Percentiles rank a stretch among this genome's conserved stretches.
These are phyloP conservation scores for Apodemus agrarius DNA, from an alignment of 2,797 vertebrate genomes.

Conservation along the genomic window DNA sequence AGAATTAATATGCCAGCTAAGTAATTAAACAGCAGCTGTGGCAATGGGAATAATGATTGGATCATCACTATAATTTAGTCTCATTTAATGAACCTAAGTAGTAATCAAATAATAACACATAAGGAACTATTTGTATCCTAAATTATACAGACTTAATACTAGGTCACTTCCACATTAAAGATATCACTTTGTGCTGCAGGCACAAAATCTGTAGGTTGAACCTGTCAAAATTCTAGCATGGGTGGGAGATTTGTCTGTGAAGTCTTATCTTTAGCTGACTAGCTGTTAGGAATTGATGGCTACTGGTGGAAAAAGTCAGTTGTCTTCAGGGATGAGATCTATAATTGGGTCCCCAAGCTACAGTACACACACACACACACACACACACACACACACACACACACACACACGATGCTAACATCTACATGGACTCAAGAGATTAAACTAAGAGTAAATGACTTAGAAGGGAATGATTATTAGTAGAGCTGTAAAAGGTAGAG, in stretches of 20 bases:
- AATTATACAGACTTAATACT: not conserved
- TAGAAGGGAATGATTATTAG: not conserved
- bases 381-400: no score
- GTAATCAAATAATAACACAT: constrained; percentile 58
- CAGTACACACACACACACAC: not conserved
- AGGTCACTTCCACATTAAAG: not conserved
- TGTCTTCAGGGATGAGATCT: not conserved
- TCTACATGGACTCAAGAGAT: not conserved
- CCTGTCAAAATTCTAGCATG: not conserved
- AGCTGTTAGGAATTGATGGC: not conserved
- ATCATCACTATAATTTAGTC: constrained; percentile 60
- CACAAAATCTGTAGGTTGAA: not conserved
- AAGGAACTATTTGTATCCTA: constrained; percentile 12
- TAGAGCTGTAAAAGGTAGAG: not conserved
- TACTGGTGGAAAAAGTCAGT: not conserved
- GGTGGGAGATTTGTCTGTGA: not conserved
- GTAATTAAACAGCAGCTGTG: constrained; percentile 49
- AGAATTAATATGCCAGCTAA: constrained; percentile 16
- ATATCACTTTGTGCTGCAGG: not conserved
- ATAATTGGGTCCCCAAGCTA: not conserved
- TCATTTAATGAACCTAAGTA: constrained; percentile 50
- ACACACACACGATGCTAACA: no score
- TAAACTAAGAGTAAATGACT: not conserved
- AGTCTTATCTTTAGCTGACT: not conserved
- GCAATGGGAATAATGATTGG: not conserved